Base-by-base conservation (phyloP, 2,888 invertebrate genomes). In the Leptinotarsa haldemani region DNA sequence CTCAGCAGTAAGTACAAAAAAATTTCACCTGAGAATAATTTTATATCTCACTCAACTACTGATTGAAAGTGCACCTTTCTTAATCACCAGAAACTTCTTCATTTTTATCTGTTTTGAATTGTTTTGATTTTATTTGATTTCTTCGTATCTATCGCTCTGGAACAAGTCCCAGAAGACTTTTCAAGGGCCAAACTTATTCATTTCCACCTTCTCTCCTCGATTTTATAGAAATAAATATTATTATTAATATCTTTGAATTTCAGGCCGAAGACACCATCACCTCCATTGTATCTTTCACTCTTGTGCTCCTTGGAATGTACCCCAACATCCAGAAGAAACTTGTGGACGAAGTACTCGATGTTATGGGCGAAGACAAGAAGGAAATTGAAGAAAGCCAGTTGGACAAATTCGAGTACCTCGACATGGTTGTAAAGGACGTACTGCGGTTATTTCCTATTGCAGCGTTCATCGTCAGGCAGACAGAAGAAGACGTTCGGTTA, bases 181-280 rank as follows among this genome's bases (percentile, higher is more conserved):
- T 7, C 1, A 30, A 30, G 30, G 30, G 5, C 5, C 5, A 30
- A 30, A 7, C 7, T 30, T 7, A 30, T 30, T 30, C 7, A 7
- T 30, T 30, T 30, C 30, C 30, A 30, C 30, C 30, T 30, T 30
- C 30, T 4, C 5, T 30, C 5, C 5, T 30, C 30, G 5, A 30
- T 30, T 30, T 30, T 30, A 30, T 30, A 1, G 30, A 30, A 48
- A 64, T 65, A 12, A 64, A 20, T 25, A 18, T 48, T 56, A 58
- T 15, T 46, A 20, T 47, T 13, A 30, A 25, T 12, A 40, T 40
- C 40, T 69, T 25, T 56, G 64, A 25, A 53, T 65, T 84, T 68
- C 72, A 85, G 85, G 80, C 82, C 63, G 83, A 85, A 81, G 85
- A 85, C 73, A 83, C 85, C 0, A 74, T 82, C 2, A 80, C 82